Percentiles rank a stretch among this genome's conserved stretches.
These are phyloP conservation scores for Brachypalpus laphriformis DNA, from an alignment of 2,888 invertebrate species.

Conservation along the genomic window DNA sequence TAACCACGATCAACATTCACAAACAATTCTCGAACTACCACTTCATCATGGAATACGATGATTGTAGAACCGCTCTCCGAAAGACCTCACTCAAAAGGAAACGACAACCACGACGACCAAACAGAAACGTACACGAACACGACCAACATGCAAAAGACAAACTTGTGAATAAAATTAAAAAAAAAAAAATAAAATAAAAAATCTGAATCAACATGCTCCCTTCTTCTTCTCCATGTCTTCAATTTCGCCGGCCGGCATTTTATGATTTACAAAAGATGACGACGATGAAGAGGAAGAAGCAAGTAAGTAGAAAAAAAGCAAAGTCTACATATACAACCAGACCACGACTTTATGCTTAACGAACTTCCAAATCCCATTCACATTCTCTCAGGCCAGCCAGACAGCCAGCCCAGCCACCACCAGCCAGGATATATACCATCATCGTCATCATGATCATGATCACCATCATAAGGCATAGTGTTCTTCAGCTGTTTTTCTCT, in stretches of 20 bases:
- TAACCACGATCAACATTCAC: conserved; percentile 59
- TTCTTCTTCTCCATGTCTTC: conserved; percentile 34
- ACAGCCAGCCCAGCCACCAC: conserved; percentile 15
- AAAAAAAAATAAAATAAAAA: conserved; percentile 17
- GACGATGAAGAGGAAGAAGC: conserved; percentile 43
- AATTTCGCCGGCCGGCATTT: conserved; percentile 64
- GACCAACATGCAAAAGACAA: conserved; percentile 67
- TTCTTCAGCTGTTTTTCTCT: conserved; percentile 59
- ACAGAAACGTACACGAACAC: conserved; percentile 60
- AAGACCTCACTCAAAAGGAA: conserved; percentile 53
- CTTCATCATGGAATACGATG: conserved; percentile 44
- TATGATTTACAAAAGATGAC: conserved; percentile 64
- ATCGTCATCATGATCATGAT: too few relatives aligned
- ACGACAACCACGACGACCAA: conserved; percentile 41
- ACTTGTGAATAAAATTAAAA: conserved; percentile 60
- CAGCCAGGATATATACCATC: conserved; percentile 48
- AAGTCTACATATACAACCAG: conserved; percentile 36
- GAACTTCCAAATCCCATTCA: conserved; percentile 57
- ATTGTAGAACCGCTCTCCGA: conserved; percentile 25
- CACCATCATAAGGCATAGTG: conserved; percentile 56
- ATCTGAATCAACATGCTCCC: conserved; percentile 57
- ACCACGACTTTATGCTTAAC: conserved; percentile 56
- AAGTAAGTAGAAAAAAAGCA: neutral
- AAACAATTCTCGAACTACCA: conserved; percentile 56
- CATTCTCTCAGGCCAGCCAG: conserved; percentile 38